phyloP scores from a whole-genome alignment of 2,113 vertebrate genomes.

The Podocnemis expansa region DNA sequence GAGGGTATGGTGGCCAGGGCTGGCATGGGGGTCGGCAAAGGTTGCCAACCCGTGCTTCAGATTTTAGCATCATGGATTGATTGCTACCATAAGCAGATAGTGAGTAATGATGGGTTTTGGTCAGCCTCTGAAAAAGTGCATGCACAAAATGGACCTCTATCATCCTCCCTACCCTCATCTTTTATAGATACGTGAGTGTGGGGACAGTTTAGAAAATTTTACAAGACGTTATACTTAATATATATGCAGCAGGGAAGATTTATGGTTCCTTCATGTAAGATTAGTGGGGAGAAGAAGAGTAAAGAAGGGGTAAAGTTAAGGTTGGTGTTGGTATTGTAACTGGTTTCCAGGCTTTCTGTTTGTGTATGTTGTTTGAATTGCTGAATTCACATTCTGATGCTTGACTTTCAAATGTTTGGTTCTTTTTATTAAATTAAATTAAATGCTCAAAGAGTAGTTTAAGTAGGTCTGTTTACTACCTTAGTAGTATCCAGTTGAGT shows the following conservation, averaged over 20 bases:
- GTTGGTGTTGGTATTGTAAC: neutral
- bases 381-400: neutral
- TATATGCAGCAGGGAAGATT: neutral
- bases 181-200: too few relatives aligned
- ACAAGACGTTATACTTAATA: too few relatives aligned
- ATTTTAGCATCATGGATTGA: neutral
- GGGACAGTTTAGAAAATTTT: too few relatives aligned
- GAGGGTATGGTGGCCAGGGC: too few relatives aligned
- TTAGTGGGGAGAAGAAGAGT: neutral
- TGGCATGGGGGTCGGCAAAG: too few relatives aligned
- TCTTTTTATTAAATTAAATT: neutral
- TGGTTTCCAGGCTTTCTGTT: neutral
- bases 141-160: neutral
- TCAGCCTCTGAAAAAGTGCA: neutral
- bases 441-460: neutral
- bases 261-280: neutral
- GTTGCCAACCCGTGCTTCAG: too few relatives aligned
- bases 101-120: neutral
- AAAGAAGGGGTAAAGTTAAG: neutral
- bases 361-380: neutral
- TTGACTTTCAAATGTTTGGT: neutral
- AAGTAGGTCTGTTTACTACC: neutral
- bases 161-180: neutral
- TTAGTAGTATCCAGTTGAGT: neutral
- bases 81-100: neutral